Conservation (phyloP, 1,140 invertebrate species). For the Drosophila busckii region DNA sequence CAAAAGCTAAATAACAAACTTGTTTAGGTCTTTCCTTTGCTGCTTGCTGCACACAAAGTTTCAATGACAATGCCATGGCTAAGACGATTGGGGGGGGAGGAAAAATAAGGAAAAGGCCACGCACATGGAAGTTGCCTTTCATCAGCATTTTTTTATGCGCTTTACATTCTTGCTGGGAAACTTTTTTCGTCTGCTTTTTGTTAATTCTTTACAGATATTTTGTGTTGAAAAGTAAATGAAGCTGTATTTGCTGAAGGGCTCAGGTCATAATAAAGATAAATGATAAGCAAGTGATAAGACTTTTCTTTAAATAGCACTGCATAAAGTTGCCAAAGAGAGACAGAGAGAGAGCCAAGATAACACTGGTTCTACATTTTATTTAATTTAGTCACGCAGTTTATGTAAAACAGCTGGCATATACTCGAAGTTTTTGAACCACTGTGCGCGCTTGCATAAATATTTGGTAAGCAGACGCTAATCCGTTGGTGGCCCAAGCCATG, state of each 20-base stretch:
- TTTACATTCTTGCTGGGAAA: constrained; percentile 1
- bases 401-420: neutral
- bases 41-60: constrained; percentile 42
- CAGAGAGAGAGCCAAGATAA: neutral
- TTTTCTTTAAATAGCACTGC: constrained; percentile 40
- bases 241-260: constrained; percentile 70
- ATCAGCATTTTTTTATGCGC: constrained; percentile 46
- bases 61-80: constrained; percentile 54
- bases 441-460: constrained; percentile 30
- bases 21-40: constrained; percentile 51
- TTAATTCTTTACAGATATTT: constrained; percentile 28
- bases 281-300: constrained; percentile 75
- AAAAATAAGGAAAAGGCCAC: constrained; percentile 58
- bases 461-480: constrained; percentile 44
- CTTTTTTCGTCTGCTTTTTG: constrained; percentile 27
- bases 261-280: constrained; percentile 74
- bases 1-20: constrained; percentile 72
- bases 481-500: constrained; percentile 35
- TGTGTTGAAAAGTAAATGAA: constrained; percentile 71
- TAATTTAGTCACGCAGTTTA: too few species aligned
- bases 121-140: constrained; percentile 68
- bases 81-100: constrained; percentile 12
- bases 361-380: constrained; percentile 2
- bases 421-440: neutral
- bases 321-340: constrained; percentile 27